A percentile compares a stretch with the other conserved stretches of the same genome.
These are phyloP conservation scores for Pecten maximus DNA, from an alignment of 2,888 invertebrate genomes.

Conservation along the genomic window DNA sequence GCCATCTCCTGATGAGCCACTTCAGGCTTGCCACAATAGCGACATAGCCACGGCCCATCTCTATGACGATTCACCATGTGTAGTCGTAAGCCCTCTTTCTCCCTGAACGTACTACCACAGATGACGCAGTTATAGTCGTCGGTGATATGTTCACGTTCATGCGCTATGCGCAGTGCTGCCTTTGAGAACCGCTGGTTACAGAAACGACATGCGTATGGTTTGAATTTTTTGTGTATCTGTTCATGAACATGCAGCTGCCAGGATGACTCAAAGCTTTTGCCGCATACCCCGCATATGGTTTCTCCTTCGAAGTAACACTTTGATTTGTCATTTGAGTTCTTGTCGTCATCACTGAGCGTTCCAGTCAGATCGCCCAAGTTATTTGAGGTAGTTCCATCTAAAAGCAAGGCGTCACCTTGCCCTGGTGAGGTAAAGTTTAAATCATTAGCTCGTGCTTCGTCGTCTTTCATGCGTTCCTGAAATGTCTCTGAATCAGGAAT, in stretches of 20 bases:
- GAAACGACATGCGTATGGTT: conserved; percentile 73
- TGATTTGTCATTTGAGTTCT: conserved; percentile 34
- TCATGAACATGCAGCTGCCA: conserved; percentile 71
- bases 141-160: conserved; percentile 66
- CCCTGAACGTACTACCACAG: conserved; percentile 71
- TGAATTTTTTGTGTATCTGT: conserved; percentile 72
- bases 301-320: conserved; percentile 46
- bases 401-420: not conserved
- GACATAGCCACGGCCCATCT: conserved; percentile 73
- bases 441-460: conserved; percentile 30
- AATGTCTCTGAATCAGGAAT: conserved; percentile 39
- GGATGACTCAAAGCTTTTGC: conserved; percentile 68
- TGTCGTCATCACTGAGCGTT: not conserved
- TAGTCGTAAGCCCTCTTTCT: conserved; percentile 69
- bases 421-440: conserved; percentile 42
- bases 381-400: conserved; percentile 35
- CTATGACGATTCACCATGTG: conserved; percentile 71
- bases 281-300: conserved; percentile 71
- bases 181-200: conserved; percentile 73
- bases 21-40: conserved; percentile 71
- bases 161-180: conserved; percentile 67
- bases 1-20: conserved; percentile 66
- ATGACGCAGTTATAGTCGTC: conserved; percentile 61
- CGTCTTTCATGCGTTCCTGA: conserved; percentile 43
- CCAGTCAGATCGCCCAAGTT: conserved; percentile 21